These are phyloP conservation scores for Stomatorhinus walkeri DNA, from an alignment of 2,797 vertebrate genomes.

Conservation along the genomic window DNA sequence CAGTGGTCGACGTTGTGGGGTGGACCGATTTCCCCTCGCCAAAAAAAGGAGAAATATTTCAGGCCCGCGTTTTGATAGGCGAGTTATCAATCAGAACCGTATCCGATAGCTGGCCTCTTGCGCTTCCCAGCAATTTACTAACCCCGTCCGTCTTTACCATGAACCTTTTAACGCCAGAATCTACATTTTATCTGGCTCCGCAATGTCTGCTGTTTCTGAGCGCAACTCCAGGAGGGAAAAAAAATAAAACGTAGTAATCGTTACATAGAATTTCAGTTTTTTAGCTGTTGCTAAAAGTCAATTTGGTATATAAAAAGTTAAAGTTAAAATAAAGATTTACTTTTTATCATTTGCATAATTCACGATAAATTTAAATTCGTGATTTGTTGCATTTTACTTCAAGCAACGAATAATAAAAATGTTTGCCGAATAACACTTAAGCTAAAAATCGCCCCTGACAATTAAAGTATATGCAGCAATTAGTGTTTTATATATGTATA, in stretches of 20 bases:
- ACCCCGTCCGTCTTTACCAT: slow-evolving; percentile 56
- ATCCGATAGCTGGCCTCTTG: slow-evolving; percentile 33
- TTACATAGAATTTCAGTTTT: not conserved
- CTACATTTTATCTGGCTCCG: slow-evolving; percentile 74
- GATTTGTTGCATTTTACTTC: not conserved
- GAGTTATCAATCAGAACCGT: slow-evolving; percentile 43
- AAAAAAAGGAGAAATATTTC: slow-evolving; percentile 24
- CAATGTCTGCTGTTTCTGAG: slow-evolving; percentile 65
- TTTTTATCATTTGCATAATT: not conserved
- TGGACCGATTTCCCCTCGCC: slow-evolving; percentile 17
- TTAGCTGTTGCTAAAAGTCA: not conserved
- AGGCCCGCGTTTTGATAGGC: slow-evolving; percentile 38
- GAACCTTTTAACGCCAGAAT: slow-evolving; percentile 78
- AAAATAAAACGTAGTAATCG: not conserved
- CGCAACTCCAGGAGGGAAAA: not conserved
- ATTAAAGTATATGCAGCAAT: not conserved
- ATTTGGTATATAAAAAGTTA: not conserved
- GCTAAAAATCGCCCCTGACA: not conserved
- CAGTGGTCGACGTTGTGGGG: not conserved
- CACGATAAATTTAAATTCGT: not conserved
- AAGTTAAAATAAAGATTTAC: not conserved
- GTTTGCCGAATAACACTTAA: not conserved
- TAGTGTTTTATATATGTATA: not conserved
- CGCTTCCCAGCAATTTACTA: slow-evolving; percentile 58
- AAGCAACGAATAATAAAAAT: not conserved